Percentiles rank a stretch among this genome's conserved stretches.
These are phyloP conservation scores for Rana temporaria DNA, from an alignment of 2,113 vertebrate species.

Conservation along the genomic window DNA sequence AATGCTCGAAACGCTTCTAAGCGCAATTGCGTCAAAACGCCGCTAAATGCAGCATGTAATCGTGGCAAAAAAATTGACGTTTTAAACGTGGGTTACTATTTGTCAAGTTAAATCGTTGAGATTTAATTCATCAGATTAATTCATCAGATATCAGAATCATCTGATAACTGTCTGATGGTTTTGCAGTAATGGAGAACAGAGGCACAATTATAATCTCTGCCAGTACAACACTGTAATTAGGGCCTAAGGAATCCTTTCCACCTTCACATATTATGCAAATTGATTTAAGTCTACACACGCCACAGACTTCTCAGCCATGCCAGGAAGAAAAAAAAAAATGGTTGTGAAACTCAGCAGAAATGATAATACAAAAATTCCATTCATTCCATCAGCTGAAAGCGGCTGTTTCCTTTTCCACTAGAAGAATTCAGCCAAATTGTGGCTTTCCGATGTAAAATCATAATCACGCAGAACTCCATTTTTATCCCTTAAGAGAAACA, in stretches of 20 bases:
- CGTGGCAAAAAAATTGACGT: no score
- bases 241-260: slow-evolving; percentile 35
- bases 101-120: no score
- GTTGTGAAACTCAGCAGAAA: slow-evolving; percentile 53
- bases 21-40: no score
- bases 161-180: not conserved
- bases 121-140: no score
- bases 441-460: not conserved
- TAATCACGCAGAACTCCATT: not conserved
- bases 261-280: slow-evolving; percentile 53
- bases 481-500: no score
- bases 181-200: slow-evolving; percentile 25
- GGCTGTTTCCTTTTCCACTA: slow-evolving; percentile 24
- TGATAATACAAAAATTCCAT: slow-evolving; percentile 50
- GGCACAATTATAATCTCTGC: not conserved
- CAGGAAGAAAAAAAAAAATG: not conserved
- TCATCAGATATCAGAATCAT: no score
- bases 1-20: no score
- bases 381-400: slow-evolving; percentile 45
- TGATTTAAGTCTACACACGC: slow-evolving; percentile 47
- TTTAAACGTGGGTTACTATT: no score
- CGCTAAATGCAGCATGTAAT: no score
- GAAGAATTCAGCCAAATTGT: not conserved
- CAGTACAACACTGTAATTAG: slow-evolving; percentile 17
- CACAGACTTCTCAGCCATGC: slow-evolving; percentile 29